Conservation (phyloP, 2,888 invertebrate genomes). For the Coelinius sp. region DNA sequence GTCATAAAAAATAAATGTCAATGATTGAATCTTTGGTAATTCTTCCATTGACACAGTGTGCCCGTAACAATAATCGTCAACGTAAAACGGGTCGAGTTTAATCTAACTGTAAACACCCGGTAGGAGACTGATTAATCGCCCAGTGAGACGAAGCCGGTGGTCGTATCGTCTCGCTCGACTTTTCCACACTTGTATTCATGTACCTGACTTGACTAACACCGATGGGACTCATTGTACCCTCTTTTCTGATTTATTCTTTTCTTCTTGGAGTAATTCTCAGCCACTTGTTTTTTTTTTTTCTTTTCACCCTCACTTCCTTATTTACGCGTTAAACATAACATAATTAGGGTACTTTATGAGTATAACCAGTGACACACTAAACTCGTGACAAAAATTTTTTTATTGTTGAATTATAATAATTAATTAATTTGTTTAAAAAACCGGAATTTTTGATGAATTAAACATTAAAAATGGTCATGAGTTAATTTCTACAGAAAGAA, state of each 20-base stretch:
- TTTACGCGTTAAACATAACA: constrained; percentile 45
- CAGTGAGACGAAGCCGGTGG: constrained; percentile 48
- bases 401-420: too few species aligned
- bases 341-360: constrained; percentile 34
- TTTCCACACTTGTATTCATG: constrained; percentile 24
- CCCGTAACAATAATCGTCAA: constrained; percentile 29
- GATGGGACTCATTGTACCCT: constrained; percentile 41
- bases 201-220: constrained; percentile 34
- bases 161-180: constrained; percentile 37
- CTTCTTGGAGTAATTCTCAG: constrained; percentile 30
- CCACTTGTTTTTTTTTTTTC: constrained; percentile 43
- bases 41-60: constrained; percentile 32
- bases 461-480: too few species aligned
- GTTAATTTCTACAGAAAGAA: too few species aligned
- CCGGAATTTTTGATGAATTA: too few species aligned
- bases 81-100: constrained; percentile 51
- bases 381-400: constrained; percentile 51
- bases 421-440: too few species aligned
- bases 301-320: constrained; percentile 38
- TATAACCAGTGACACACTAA: constrained; percentile 58
- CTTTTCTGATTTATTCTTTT: constrained; percentile 37
- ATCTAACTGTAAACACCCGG: constrained; percentile 52
- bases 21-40: neutral
- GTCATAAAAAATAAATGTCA: too few species aligned
- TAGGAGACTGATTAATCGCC: constrained; percentile 50